Percentiles rank a stretch among this genome's conserved stretches.
Conservation (phyloP, 2,113 vertebrate species). For the Equus quagga region DNA sequence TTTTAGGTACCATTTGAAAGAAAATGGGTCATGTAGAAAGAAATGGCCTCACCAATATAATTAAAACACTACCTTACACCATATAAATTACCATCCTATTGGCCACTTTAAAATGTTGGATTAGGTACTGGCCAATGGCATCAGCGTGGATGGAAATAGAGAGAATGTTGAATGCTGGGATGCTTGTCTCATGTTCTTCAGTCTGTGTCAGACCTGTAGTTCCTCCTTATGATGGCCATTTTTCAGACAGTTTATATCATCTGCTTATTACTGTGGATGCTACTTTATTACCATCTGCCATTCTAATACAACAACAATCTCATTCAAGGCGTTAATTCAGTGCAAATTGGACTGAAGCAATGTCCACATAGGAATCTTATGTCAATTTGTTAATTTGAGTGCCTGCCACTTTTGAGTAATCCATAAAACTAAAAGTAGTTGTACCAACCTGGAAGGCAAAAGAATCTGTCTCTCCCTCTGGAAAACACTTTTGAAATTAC, state of each 20-base stretch:
- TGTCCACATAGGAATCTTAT: not conserved
- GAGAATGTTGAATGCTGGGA: not conserved
- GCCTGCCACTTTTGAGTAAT: slow-evolving; percentile 33
- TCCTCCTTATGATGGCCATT: not conserved
- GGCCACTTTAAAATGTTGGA: not conserved
- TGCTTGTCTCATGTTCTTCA: not conserved
- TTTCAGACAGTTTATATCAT: not conserved
- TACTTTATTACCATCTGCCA: not conserved
- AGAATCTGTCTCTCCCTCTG: not conserved
- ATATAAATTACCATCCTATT: not conserved
- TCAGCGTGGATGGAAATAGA: not conserved
- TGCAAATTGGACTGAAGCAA: not conserved
- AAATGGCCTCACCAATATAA: not conserved
- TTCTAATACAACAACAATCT: not conserved
- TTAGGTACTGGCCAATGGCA: not conserved
- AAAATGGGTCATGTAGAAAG: not conserved
- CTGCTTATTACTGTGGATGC: not conserved
- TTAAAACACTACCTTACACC: not conserved
- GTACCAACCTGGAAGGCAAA: slow-evolving; percentile 24
- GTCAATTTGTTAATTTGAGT: slow-evolving; percentile 12
- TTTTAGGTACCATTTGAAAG: not conserved
- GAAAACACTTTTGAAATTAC: slow-evolving; percentile 65
- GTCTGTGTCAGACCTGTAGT: not conserved
- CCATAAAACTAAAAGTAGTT: slow-evolving; percentile 41
- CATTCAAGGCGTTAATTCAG: not conserved